Evolutionary conservation across 2,113 vertebrate species (phyloP).

Genomic region (Eublepharis macularius): DNA sequence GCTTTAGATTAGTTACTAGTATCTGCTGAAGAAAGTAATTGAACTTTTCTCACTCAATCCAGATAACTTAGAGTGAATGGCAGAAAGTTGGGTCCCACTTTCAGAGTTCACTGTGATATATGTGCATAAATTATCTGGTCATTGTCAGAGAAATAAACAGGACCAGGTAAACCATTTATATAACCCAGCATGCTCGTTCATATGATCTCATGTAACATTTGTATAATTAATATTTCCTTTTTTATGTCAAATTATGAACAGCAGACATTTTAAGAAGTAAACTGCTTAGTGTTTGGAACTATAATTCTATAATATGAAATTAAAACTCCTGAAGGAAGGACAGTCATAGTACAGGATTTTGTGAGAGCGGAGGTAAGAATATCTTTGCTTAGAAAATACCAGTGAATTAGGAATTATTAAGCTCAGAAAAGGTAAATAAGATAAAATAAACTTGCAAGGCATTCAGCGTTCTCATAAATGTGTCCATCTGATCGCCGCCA

Average conservation of each 20-base stretch:
- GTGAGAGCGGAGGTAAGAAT: background rate
- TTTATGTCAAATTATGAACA: background rate
- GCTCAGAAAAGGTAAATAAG: no score
- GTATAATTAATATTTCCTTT: background rate
- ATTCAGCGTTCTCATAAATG: no score
- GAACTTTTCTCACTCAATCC: background rate
- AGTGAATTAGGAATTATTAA: no score
- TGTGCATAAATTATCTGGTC: background rate
- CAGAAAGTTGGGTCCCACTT: background rate
- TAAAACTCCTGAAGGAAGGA: background rate
- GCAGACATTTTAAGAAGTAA: background rate
- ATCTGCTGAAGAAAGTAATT: constrained; percentile 9
- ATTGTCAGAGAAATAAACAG: background rate
- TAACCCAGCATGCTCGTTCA: background rate
- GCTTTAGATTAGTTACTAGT: constrained; percentile 24
- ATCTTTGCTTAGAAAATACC: no score
- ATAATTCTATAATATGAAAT: background rate
- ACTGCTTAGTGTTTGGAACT: background rate
- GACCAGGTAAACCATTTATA: background rate
- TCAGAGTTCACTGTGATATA: background rate
- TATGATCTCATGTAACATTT: background rate
- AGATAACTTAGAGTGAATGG: background rate
- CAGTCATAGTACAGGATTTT: background rate
- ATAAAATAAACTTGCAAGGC: background rate
- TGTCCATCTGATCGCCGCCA: no score